Conservation (phyloP, 2,797 vertebrate genomes). For the Gymnopithys bicolor region DNA sequence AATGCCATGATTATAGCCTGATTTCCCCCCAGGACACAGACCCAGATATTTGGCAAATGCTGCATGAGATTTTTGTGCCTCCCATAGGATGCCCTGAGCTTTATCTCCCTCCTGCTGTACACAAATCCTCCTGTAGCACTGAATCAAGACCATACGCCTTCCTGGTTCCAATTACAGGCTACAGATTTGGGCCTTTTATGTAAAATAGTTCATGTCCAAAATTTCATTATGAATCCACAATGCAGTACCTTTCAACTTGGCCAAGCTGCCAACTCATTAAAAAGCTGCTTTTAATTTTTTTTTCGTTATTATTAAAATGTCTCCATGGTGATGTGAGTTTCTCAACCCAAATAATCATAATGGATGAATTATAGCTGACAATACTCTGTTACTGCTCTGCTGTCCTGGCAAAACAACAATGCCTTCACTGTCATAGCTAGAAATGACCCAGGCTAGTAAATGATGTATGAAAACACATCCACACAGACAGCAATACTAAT, state of each 20-base stretch:
- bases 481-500: background rate
- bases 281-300: slow-evolving; percentile 51
- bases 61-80: background rate
- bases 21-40: background rate
- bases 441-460: slow-evolving; percentile 3
- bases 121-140: background rate
- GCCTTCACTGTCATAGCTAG: slow-evolving; percentile 47
- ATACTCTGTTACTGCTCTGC: slow-evolving; percentile 62
- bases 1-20: background rate
- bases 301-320: slow-evolving; percentile 50
- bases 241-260: slow-evolving; percentile 17
- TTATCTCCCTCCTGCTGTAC: slow-evolving; percentile 9
- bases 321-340: slow-evolving; percentile 36
- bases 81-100: slow-evolving; percentile 11
- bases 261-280: slow-evolving; percentile 57
- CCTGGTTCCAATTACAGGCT: slow-evolving; percentile 44
- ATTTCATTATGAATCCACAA: slow-evolving; percentile 23
- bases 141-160: background rate
- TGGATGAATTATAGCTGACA: slow-evolving; percentile 58
- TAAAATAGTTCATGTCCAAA: slow-evolving; percentile 67
- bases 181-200: slow-evolving; percentile 54
- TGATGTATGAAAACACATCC: background rate
- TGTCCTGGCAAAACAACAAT: slow-evolving; percentile 68
- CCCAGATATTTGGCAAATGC: background rate
- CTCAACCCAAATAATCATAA: slow-evolving; percentile 68